Base-by-base conservation (phyloP, 1,140 invertebrate genomes). In the Melitaea cinxia region DNA sequence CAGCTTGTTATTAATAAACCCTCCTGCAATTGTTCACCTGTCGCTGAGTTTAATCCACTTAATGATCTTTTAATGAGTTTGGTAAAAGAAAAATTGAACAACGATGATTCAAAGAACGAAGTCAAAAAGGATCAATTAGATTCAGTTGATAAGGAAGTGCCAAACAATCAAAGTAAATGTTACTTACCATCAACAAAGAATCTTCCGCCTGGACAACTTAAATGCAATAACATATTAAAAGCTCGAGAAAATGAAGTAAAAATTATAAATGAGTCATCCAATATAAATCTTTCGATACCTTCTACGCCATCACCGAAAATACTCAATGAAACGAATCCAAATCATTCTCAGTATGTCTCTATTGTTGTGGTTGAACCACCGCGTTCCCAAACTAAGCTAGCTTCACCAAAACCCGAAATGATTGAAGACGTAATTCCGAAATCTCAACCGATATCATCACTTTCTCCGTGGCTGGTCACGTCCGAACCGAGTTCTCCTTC, bases 201-300 rank as follows among this genome's bases (percentile, higher is more conserved):
- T 9, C 92, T 98, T 30, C 96, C 96, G 30, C 95, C 96, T 1
- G 96, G 97, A 64, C 95, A 97, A 76, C 93, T 98, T 47, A 98
- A 98, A 91, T 98, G 97, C 89, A 98, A 98, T 92, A 99, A 98
- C 92, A 98, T 98, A 82, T 90, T 98, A 28, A 98, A 98, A 93
- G 97, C 95, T 91, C 93, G 92, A 59, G 83, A 91, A 60, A 88
- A 80, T 61, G 86, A 91, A 78, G 78, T 88, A 5, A 91, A 91
- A 65, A 88, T 91, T 28, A 84, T 91, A 15, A 88, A 89, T 57
- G 88, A 91, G 59, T 82, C 85, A 23, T 85, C 83, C 47, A 86
- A 85, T 53, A 85, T 86, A 17, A 88, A 85, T 65, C 56, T 90
- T 6, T 82, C 86, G 4, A 81, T 85, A 37, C 87, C 83, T 14